Evolutionary conservation across 2,113 vertebrate genomes (phyloP).

Genomic region (Holacanthus passer): DNA sequence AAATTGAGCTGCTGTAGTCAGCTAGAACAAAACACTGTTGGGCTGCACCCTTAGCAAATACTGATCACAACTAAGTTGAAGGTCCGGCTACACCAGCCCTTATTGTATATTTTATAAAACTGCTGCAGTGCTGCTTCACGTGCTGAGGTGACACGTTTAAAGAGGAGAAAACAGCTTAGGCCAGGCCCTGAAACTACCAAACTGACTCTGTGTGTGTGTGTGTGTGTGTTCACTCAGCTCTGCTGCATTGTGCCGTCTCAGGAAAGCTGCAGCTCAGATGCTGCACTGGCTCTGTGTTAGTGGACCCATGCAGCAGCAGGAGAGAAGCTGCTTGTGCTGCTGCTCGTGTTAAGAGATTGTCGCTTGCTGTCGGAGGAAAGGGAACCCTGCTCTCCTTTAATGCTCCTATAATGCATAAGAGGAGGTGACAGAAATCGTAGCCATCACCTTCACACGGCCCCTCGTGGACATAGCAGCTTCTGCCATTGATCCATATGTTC

Average conservation of each 20-base stretch:
- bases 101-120: constrained; percentile 26
- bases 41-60: constrained; percentile 27
- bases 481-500: constrained; percentile 43
- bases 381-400: constrained; percentile 3
- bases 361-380: constrained; percentile 17
- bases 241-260: constrained; percentile 42
- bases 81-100: not conserved
- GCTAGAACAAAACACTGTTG: constrained; percentile 35
- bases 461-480: constrained; percentile 22
- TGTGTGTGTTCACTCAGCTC: constrained; percentile 9
- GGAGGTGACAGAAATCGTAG: constrained; percentile 12
- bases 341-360: constrained; percentile 28
- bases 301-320: constrained; percentile 21
- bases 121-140: constrained; percentile 45
- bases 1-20: constrained; percentile 42
- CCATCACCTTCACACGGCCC: constrained; percentile 50
- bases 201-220: constrained; percentile 5
- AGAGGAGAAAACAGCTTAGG: constrained; percentile 44
- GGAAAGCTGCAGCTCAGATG: constrained; percentile 38
- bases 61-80: constrained; percentile 19
- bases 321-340: constrained; percentile 3
- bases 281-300: constrained; percentile 29
- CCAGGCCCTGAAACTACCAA: not conserved
- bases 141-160: constrained; percentile 67
- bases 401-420: constrained; percentile 32